Base-by-base conservation (phyloP, 1,140 invertebrate genomes). In the Papilio polyxenes region DNA sequence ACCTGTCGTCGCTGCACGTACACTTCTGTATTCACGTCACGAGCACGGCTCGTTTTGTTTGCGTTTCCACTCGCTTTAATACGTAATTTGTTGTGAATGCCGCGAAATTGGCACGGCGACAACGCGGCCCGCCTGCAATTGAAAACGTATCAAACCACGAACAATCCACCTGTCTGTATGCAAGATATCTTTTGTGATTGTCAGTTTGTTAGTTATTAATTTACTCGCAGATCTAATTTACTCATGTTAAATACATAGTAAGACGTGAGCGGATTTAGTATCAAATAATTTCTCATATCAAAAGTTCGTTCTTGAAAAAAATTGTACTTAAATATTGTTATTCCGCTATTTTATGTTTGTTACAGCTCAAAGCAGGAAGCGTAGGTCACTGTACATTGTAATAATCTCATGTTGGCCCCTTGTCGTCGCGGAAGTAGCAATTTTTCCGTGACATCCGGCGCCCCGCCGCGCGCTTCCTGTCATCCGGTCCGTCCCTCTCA, bases 11-110 rank as follows among this genome's bases (percentile, higher is more conserved):
- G 84, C 69, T 84, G 87, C 88, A 89, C 88, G 89, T 89, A 87
- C 82, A 82, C 59, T 76, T 85, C 78, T 85, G 88, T 85, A 94
- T 94, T 94, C 92, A 91, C 87, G 92, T 94, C 92, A 94, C 91
- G 92, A 92, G 90, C 92, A 94, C 87, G 88, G 87, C 87, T 59
- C 88, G 91, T 93, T 94, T 93, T 94, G 92, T 92, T 94, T 92
- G 90, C 89, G 90, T 85, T 92, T 92, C 90, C 89, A 90, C 92
- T 90, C 91, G 91, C 91, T 93, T 93, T 93, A 93, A 92, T 90
- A 88, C 91, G 87, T 93, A 93, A 94, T 94, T 94, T 93, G 91
- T 93, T 92, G 89, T 94, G 91, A 94, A 94, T 93, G 88, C 92
- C 91, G 86, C 90, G 87, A 90, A 94, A 94, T 94, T 94, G 93